phyloP scores from a whole-genome alignment of 2,888 invertebrate species.

The Hybos culiciformis region DNA sequence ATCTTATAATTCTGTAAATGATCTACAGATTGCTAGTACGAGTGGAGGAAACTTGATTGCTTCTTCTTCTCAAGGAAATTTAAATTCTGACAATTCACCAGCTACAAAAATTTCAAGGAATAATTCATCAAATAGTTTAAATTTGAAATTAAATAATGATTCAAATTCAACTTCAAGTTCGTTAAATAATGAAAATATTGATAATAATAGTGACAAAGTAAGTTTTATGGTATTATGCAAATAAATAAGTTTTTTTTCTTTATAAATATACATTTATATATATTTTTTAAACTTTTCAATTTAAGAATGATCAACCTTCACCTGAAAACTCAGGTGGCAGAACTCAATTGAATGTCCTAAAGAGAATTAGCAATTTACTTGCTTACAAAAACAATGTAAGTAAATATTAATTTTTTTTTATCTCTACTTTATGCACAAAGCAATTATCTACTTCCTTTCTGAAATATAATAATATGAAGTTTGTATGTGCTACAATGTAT shows the following conservation, averaged over 20 bases:
- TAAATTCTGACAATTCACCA: conserved; percentile 21
- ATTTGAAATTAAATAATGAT: too few species aligned
- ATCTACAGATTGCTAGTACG: conserved; percentile 21
- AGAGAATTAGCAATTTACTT: conserved; percentile 72
- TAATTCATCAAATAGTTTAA: conserved; percentile 18
- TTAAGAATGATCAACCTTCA: conserved; percentile 19
- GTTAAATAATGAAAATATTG: background rate
- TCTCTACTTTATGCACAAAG: too few species aligned
- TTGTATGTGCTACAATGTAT: too few species aligned
- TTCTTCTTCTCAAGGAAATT: conserved; percentile 19
- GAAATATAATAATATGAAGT: too few species aligned
- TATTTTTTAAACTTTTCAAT: background rate
- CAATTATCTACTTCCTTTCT: too few species aligned
- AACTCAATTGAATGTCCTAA: conserved; percentile 72
- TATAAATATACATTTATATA: background rate
- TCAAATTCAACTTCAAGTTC: too few species aligned
- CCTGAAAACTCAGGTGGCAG: conserved; percentile 25
- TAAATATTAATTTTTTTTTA: too few species aligned
- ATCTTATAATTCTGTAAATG: conserved; percentile 33
- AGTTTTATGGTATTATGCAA: conserved; percentile 15
- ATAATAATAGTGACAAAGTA: conserved; percentile 2
- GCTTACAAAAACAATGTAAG: conserved; percentile 68
- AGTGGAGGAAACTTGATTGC: too few species aligned
- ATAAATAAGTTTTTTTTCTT: background rate
- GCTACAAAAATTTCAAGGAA: conserved; percentile 13